A percentile compares a stretch with the other conserved stretches of the same genome.
Conservation (phyloP, 2,113 vertebrate genomes). For the Myxocyprinus asiaticus region DNA sequence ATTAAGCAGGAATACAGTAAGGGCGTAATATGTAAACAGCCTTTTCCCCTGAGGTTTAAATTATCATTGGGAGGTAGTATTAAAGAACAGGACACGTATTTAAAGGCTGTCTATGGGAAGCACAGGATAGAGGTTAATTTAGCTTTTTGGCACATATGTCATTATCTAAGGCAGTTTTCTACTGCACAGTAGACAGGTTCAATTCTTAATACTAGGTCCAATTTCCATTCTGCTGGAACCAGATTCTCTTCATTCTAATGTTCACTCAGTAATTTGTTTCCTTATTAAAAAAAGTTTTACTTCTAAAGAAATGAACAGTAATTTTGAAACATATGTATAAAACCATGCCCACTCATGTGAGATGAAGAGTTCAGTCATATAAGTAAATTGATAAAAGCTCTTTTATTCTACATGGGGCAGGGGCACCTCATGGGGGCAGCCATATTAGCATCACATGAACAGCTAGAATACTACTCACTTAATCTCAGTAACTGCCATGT, state of each 20-base stretch:
- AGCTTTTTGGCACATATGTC: constrained; percentile 58
- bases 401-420: too few species aligned
- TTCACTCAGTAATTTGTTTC: too few species aligned
- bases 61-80: background rate
- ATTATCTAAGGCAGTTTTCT: constrained; percentile 35
- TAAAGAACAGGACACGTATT: background rate
- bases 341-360: too few species aligned
- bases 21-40: constrained; percentile 36
- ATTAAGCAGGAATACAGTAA: constrained; percentile 23
- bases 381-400: too few species aligned
- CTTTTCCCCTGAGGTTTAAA: background rate
- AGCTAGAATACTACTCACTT: too few species aligned
- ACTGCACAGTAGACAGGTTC: background rate
- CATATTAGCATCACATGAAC: too few species aligned
- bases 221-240: background rate
- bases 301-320: too few species aligned
- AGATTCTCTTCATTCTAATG: background rate
- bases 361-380: too few species aligned
- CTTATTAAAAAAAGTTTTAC: too few species aligned
- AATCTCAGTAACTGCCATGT: too few species aligned
- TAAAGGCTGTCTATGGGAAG: constrained; percentile 7
- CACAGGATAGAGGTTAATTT: constrained; percentile 29
- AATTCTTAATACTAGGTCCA: background rate
- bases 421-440: too few species aligned
- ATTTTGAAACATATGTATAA: too few species aligned